These are phyloP conservation scores for Takifugu flavidus DNA, from an alignment of 2,113 vertebrate genomes.

Conservation along the genomic window DNA sequence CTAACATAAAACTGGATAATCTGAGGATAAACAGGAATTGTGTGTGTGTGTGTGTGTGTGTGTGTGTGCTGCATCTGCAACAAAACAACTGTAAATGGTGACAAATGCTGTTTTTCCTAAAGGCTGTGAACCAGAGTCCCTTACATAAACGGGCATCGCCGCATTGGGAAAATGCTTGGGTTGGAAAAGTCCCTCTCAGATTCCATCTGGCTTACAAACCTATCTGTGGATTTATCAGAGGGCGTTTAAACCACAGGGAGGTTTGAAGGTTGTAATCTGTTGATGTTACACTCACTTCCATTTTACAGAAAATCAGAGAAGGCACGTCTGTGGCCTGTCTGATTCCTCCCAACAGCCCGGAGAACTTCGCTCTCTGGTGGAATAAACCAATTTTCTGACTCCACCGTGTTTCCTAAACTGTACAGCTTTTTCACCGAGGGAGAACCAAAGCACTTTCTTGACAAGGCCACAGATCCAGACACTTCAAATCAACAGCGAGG, in stretches of 20 bases:
- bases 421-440: constrained; percentile 13
- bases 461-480: constrained; percentile 17
- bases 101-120: not conserved
- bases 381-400: constrained; percentile 45
- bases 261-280: constrained; percentile 49
- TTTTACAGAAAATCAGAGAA: constrained; percentile 26
- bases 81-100: not conserved
- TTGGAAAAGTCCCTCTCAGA: constrained; percentile 48
- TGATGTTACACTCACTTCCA: constrained; percentile 50
- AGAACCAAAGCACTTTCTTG: constrained; percentile 3
- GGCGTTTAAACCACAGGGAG: constrained; percentile 31
- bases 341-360: constrained; percentile 47
- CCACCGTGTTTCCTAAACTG: constrained; percentile 29
- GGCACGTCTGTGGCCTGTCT: constrained; percentile 23
- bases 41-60: not conserved
- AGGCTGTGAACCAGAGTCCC: not conserved
- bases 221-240: constrained; percentile 37
- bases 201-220: constrained; percentile 18
- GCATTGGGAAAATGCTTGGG: not conserved
- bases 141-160: constrained; percentile 1
- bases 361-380: constrained; percentile 28
- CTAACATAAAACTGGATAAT: not conserved
- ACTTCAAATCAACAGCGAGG: constrained; percentile 10
- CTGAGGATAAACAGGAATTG: not conserved
- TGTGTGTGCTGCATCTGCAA: not conserved